These are phyloP conservation scores for silkworm (Bombyx mori) DNA, from an alignment of 1,140 invertebrate species.

Conservation along the genomic window ASM3026992v2 NC_085128.1:5118001-5118500, in stretches of 20 bases:
- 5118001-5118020: constrained; percentile 32
- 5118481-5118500: constrained; percentile 34
- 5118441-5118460: constrained; percentile 50
- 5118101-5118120: constrained; percentile 24
- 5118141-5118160: constrained; percentile 19
- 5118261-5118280: constrained; percentile 56
- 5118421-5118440: constrained; percentile 55
- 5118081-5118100: constrained; percentile 50
- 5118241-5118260: constrained; percentile 50
- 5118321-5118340: constrained; percentile 16
- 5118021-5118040: constrained; percentile 34
- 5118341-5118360: constrained; percentile 2
- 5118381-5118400: constrained; percentile 29
- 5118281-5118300: constrained; percentile 36
- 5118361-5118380: constrained; percentile 25
- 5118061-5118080: constrained; percentile 35
- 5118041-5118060: constrained; percentile 34
- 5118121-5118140: constrained; percentile 15
- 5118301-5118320: constrained; percentile 11
- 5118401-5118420: constrained; percentile 46
- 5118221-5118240: constrained; percentile 35
- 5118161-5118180: constrained; percentile 20
- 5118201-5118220: constrained; percentile 24
- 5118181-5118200: constrained; percentile 34
- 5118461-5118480: constrained; percentile 37